phyloP scores from a whole-genome alignment of 2,113 vertebrate genomes.

The Xenopus borealis region DNA sequence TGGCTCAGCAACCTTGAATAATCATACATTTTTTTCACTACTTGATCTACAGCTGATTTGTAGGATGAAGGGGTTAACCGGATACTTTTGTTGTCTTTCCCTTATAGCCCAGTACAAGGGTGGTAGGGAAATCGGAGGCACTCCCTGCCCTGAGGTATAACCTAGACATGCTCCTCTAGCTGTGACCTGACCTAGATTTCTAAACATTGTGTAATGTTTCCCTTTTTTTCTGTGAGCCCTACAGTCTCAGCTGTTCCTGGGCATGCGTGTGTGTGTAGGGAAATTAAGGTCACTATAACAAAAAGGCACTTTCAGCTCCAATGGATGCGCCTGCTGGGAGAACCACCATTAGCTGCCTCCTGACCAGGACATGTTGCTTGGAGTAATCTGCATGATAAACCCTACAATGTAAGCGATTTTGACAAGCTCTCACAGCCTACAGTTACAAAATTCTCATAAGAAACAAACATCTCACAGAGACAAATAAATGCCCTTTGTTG shows the following conservation, averaged over 20 bases:
- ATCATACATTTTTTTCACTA: too few species aligned
- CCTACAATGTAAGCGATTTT: not conserved
- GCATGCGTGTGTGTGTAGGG: not conserved
- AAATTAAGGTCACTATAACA: conserved; percentile 26
- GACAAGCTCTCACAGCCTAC: not conserved
- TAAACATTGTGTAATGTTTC: conserved; percentile 1
- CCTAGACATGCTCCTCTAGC: not conserved
- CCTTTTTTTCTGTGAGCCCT: conserved; percentile 1
- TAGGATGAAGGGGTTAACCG: not conserved
- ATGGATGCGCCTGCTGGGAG: not conserved
- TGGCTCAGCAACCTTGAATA: too few species aligned
- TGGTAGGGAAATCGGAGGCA: not conserved
- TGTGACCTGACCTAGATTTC: conserved; percentile 29
- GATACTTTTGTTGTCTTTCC: too few species aligned
- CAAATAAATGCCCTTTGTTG: too few species aligned
- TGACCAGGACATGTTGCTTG: not conserved
- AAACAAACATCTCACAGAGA: too few species aligned
- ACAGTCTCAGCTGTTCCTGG: not conserved
- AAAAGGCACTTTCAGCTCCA: conserved; percentile 1
- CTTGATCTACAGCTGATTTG: not conserved
- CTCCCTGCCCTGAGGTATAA: not conserved
- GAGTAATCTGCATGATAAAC: conserved; percentile 3
- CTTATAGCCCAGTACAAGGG: too few species aligned
- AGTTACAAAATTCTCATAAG: not conserved
- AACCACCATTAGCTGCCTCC: not conserved